Evolutionary conservation across 2,113 vertebrate genomes (phyloP).

Genomic region (Spea multiplicata): DNA sequence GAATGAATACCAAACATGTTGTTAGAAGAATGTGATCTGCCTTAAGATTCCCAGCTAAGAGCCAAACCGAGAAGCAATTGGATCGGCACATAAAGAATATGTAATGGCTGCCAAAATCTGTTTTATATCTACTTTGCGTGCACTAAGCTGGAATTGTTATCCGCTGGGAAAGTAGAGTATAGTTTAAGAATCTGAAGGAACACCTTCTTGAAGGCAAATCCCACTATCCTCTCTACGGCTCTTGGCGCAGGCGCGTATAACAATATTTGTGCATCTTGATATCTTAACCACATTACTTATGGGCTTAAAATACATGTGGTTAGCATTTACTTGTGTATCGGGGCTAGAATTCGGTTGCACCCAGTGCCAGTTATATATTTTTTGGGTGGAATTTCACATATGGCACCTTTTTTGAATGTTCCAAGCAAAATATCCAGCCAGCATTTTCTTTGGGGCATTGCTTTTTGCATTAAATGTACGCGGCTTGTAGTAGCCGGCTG

Average conservation of each 20-base stretch:
- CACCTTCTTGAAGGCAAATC: neutral
- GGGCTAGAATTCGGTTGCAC: neutral
- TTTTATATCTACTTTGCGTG: neutral
- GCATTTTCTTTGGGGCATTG: too few species aligned
- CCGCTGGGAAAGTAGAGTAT: neutral
- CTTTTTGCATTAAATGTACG: too few species aligned
- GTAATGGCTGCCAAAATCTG: neutral
- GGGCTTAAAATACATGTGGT: neutral
- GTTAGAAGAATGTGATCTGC: too few species aligned
- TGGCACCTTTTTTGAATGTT: too few species aligned
- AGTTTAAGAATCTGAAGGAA: neutral
- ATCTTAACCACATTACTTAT: neutral
- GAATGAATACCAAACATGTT: too few species aligned
- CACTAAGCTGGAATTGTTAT: neutral
- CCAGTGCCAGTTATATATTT: neutral
- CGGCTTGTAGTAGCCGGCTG: too few species aligned
- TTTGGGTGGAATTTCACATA: neutral
- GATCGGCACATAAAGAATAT: neutral
- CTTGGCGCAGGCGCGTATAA: neutral
- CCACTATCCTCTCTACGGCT: neutral
- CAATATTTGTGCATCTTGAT: neutral
- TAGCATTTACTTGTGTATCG: neutral
- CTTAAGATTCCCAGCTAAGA: too few species aligned
- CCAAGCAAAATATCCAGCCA: too few species aligned
- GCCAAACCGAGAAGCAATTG: neutral